These are phyloP conservation scores for Stigmatopora nigra DNA, from an alignment of 2,113 vertebrate genomes.

Conservation along the genomic window DNA sequence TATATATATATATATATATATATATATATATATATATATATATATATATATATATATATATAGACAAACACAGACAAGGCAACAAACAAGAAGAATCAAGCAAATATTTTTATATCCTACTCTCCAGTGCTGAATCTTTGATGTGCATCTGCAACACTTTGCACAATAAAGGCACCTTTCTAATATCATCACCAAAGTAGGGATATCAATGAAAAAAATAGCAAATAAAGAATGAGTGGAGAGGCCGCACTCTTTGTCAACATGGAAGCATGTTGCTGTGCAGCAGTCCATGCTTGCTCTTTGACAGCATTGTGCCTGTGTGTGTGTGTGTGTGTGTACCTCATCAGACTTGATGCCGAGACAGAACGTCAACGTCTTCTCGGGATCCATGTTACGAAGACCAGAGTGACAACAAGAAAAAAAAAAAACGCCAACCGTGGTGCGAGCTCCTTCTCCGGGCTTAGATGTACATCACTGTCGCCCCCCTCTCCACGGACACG, in stretches of 20 bases:
- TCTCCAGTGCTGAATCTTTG: not conserved
- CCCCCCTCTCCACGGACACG: conserved; percentile 49
- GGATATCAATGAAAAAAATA: not conserved
- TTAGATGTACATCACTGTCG: conserved; percentile 47
- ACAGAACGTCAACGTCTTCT: conserved; percentile 68
- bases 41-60: too few species aligned
- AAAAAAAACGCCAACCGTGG: not conserved
- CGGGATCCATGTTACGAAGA: conserved; percentile 59
- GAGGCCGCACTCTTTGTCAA: conserved; percentile 39
- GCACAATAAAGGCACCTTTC: not conserved
- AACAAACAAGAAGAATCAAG: not conserved
- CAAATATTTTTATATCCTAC: not conserved
- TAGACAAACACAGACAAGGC: not conserved
- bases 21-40: too few species aligned
- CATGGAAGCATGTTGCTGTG: conserved; percentile 9
- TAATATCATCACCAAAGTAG: not conserved
- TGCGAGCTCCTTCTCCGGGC: conserved; percentile 16
- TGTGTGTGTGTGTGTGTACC: conserved; percentile 53
- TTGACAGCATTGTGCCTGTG: conserved; percentile 29
- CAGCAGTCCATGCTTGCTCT: conserved; percentile 1
- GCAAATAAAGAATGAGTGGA: not conserved
- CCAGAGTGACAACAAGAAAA: conserved; percentile 7
- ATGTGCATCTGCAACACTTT: not conserved
- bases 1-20: too few species aligned
- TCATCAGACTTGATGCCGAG: conserved; percentile 55